These are phyloP conservation scores for Muricea muricata DNA, from an alignment of 92 coral and sea anemone genomes.

Conservation along the genomic window DNA sequence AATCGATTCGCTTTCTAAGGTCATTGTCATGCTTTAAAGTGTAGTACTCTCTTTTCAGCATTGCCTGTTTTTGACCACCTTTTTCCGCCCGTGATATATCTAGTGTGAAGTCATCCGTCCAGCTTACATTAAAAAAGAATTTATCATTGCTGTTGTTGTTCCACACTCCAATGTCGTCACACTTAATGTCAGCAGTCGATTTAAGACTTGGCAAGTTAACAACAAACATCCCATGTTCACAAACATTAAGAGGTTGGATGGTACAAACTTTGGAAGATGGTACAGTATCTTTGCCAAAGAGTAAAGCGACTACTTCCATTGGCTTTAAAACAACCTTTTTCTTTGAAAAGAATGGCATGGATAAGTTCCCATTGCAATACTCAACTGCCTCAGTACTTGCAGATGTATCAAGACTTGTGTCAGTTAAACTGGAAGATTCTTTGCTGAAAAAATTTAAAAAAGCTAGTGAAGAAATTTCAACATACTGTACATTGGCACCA, in stretches of 20 bases:
- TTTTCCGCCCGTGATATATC: background rate
- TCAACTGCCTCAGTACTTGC: background rate
- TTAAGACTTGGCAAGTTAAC: conserved; percentile 12
- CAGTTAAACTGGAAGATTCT: background rate
- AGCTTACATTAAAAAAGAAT: conserved; percentile 45
- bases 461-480: background rate
- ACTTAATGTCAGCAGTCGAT: conserved; percentile 57
- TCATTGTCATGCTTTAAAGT: background rate
- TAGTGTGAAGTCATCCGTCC: conserved; percentile 41
- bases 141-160: conserved; percentile 57
- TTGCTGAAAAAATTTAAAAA: no score
- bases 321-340: background rate
- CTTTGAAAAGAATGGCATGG: background rate
- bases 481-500: background rate
- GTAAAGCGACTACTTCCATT: background rate
- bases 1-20: background rate
- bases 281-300: background rate
- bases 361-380: background rate
- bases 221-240: background rate
- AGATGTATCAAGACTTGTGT: background rate
- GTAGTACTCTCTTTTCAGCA: background rate
- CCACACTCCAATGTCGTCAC: conserved; percentile 61
- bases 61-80: background rate
- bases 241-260: background rate
- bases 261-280: background rate